These are phyloP conservation scores for Buathra laborator DNA, from an alignment of 2,888 invertebrate species.

Conservation along the genomic window DNA sequence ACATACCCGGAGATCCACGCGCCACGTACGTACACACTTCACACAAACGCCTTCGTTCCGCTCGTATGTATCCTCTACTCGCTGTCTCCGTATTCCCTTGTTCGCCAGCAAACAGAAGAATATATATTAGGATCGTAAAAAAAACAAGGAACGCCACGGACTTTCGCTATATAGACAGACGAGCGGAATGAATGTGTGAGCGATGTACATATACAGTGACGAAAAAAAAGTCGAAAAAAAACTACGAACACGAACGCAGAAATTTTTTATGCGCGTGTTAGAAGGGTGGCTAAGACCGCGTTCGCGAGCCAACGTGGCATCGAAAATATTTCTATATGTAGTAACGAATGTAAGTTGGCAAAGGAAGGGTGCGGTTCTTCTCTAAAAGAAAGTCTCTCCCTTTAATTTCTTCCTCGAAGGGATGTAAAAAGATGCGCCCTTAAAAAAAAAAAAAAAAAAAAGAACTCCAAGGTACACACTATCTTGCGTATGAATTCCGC, in stretches of 20 bases:
- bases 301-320: conserved; percentile 9
- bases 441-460: background rate
- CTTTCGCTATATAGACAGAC: conserved; percentile 14
- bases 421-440: conserved; percentile 34
- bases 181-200: conserved; percentile 38
- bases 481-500: background rate
- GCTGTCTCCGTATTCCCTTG: conserved; percentile 28
- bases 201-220: background rate
- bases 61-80: background rate
- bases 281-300: conserved; percentile 8
- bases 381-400: conserved; percentile 40
- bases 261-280: background rate
- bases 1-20: conserved; percentile 51
- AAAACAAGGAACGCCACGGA: conserved; percentile 4
- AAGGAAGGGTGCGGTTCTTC: conserved; percentile 48
- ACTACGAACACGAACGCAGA: background rate
- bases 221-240: background rate
- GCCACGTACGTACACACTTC: conserved; percentile 29
- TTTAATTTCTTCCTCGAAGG: conserved; percentile 40
- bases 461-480: too few species aligned
- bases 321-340: conserved; percentile 21
- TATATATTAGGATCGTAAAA: conserved; percentile 49
- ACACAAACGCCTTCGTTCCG: conserved; percentile 7
- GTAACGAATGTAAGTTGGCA: conserved; percentile 28
- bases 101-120: conserved; percentile 38